Conservation (phyloP, 2,797 vertebrate genomes). For the Anisognathus igniventris region DNA sequence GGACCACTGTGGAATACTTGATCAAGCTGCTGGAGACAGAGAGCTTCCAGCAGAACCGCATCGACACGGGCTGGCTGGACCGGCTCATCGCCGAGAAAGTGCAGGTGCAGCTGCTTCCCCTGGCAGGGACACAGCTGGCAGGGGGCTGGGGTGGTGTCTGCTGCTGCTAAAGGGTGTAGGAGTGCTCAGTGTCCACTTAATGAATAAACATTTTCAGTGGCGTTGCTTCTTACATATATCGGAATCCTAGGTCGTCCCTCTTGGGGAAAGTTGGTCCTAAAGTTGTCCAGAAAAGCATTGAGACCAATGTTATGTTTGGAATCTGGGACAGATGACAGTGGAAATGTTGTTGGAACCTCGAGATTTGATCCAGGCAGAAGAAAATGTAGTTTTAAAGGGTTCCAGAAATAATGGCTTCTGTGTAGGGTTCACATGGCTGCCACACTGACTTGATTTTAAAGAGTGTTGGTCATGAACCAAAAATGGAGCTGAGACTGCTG, state of each 20-base stretch:
- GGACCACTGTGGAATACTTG: slow-evolving; percentile 97
- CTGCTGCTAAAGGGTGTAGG: not conserved
- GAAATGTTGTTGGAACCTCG: not conserved
- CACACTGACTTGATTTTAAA: not conserved
- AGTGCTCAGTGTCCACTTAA: not conserved
- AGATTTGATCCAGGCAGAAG: not conserved
- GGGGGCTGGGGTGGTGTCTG: not conserved
- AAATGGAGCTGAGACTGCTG: not conserved
- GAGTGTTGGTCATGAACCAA: not conserved
- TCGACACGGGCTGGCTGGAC: slow-evolving; percentile 97
- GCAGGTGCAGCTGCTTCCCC: slow-evolving; percentile 78
- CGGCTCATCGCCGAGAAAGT: slow-evolving; percentile 97
- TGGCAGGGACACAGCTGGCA: rapidly evolving
- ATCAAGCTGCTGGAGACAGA: slow-evolving; percentile 96
- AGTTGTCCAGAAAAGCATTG: not conserved
- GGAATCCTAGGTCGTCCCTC: not conserved
- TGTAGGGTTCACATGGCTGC: not conserved
- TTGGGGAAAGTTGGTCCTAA: not conserved
- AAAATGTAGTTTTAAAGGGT: not conserved
- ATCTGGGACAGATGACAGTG: not conserved
- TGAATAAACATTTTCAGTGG: not conserved
- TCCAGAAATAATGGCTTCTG: not conserved
- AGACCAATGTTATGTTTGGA: not conserved
- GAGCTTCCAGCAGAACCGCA: slow-evolving; percentile 95
- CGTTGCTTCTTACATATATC: not conserved